A percentile compares a stretch with the other conserved stretches of the same genome.
These are phyloP conservation scores for Aplochiton taeniatus DNA, from an alignment of 2,797 vertebrate genomes.

Conservation along the genomic window DNA sequence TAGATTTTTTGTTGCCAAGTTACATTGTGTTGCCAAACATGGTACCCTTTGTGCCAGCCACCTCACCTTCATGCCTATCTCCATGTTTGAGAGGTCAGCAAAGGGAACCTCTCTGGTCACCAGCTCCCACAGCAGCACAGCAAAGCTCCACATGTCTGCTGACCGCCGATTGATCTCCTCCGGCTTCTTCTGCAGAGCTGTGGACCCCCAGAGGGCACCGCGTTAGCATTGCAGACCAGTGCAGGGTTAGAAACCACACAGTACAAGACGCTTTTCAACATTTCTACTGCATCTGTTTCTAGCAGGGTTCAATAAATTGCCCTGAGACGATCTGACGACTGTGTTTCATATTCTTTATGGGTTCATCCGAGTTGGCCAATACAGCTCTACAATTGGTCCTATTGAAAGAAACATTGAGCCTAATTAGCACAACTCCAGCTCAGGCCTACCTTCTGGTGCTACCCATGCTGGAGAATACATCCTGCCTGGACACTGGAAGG, in stretches of 20 bases:
- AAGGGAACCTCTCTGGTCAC: slow-evolving; percentile 96
- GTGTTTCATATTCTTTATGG: too few species aligned
- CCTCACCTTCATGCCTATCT: slow-evolving; percentile 97
- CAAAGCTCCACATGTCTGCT: slow-evolving; percentile 98
- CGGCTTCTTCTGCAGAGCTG: slow-evolving; percentile 95
- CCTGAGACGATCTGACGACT: too few species aligned
- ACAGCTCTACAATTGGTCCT: too few species aligned
- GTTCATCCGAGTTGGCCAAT: too few species aligned
- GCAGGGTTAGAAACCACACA: not conserved
- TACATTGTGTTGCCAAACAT: not conserved
- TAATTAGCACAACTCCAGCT: slow-evolving; percentile 14
- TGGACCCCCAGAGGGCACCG: not conserved
- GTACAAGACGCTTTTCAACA: too few species aligned
- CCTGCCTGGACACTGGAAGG: slow-evolving; percentile 96
- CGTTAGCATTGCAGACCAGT: not conserved
- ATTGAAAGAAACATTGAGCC: too few species aligned
- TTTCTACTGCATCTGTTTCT: too few species aligned
- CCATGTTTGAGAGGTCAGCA: slow-evolving; percentile 98
- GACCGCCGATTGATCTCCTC: slow-evolving; percentile 97
- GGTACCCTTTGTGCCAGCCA: not conserved
- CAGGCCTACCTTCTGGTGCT: slow-evolving; percentile 90
- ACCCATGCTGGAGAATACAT: slow-evolving; percentile 98
- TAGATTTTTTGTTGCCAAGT: not conserved
- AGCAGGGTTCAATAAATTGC: too few species aligned
- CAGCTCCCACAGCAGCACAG: slow-evolving; percentile 94